Conservation (phyloP, 2,113 vertebrate species). For the Micronycteris hirsuta region DNA sequence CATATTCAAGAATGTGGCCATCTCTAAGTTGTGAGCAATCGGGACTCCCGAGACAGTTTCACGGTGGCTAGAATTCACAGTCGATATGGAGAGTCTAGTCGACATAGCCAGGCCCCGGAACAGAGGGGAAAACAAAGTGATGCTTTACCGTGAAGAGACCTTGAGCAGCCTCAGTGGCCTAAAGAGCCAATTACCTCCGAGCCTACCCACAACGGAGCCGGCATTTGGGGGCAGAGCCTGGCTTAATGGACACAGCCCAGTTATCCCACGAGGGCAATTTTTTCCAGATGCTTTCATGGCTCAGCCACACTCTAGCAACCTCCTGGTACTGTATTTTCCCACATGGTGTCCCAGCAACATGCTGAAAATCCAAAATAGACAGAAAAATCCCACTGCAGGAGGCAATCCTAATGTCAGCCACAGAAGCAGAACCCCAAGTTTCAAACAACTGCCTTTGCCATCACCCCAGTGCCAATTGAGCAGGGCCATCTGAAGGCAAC, state of each 20-base stretch:
- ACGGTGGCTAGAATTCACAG: background rate
- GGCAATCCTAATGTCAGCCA: background rate
- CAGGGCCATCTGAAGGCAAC: background rate
- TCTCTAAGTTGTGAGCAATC: background rate
- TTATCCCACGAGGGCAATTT: background rate
- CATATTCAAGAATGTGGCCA: background rate
- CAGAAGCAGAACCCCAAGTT: background rate
- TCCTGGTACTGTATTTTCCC: background rate
- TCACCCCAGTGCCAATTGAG: background rate
- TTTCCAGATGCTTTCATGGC: conserved; percentile 8
- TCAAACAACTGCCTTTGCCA: background rate
- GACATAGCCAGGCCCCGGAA: conserved; percentile 24
- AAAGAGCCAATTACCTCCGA: conserved; percentile 8
- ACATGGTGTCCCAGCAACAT: background rate
- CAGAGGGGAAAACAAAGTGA: conserved; percentile 16
- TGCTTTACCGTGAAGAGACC: conserved; percentile 5
- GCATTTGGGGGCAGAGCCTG: background rate
- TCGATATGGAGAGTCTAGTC: background rate
- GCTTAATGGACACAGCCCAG: conserved; percentile 22
- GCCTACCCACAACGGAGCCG: background rate
- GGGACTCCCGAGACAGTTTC: background rate
- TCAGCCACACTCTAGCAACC: conserved; percentile 2
- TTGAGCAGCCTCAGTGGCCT: background rate
- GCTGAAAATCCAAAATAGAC: background rate
- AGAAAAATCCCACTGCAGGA: background rate